phyloP scores from a whole-genome alignment of 2,888 invertebrate species.

The Trichogramma evanescens region DNA sequence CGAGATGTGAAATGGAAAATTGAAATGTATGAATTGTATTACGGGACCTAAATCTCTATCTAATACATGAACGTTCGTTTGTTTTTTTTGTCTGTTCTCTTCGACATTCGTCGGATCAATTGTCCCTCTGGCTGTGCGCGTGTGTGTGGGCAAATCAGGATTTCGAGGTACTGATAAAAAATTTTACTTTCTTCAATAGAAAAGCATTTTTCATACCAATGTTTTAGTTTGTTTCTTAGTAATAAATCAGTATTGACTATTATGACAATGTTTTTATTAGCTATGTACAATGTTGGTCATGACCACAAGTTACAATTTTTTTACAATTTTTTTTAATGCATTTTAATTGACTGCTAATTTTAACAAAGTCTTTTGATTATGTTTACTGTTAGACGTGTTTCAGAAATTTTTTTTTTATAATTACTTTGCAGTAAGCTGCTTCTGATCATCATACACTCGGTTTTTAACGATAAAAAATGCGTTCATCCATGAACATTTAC shows the following conservation, averaged over 20 bases:
- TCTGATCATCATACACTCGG: too few relatives aligned
- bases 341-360: conserved; percentile 7
- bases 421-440: too few relatives aligned
- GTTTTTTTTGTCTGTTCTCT: conserved; percentile 61
- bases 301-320: conserved; percentile 12
- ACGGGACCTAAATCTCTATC: not conserved
- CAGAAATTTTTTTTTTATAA: conserved; percentile 38
- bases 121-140: conserved; percentile 51
- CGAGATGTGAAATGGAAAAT: too few relatives aligned
- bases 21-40: too few relatives aligned
- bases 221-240: conserved; percentile 23
- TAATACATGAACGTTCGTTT: conserved; percentile 43
- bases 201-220: conserved; percentile 25
- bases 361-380: too few relatives aligned
- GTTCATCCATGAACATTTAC: too few relatives aligned
- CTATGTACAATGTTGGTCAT: conserved; percentile 1
- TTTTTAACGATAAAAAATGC: too few relatives aligned
- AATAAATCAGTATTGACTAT: conserved; percentile 11
- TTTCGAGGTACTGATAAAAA: conserved; percentile 68
- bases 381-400: conserved; percentile 43
- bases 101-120: conserved; percentile 48
- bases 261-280: not conserved
- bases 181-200: conserved; percentile 42
- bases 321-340: conserved; percentile 2
- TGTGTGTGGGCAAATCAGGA: conserved; percentile 66